A percentile compares a stretch with the other conserved stretches of the same genome.
These are phyloP conservation scores for Drosophila demipolita DNA, from an alignment of 2,888 invertebrate genomes.

Conservation along the genomic window DNA sequence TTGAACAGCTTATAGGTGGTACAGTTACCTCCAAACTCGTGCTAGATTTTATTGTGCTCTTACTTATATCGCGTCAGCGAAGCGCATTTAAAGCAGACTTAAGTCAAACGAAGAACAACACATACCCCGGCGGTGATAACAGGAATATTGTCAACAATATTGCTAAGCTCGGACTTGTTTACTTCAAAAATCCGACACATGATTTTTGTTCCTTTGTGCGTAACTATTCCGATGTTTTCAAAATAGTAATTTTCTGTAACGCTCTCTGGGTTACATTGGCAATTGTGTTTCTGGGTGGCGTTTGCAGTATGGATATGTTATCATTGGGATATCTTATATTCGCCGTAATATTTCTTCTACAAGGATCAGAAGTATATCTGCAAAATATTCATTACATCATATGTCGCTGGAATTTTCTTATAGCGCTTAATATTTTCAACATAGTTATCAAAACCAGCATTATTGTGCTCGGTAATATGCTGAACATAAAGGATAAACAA, in stretches of 20 bases:
- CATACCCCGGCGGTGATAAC: constrained; percentile 91
- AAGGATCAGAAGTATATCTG: constrained; percentile 98
- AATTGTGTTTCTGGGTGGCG: constrained; percentile 98
- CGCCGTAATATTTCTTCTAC: constrained; percentile 98
- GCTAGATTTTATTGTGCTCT: constrained; percentile 95
- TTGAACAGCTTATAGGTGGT: constrained; percentile 96
- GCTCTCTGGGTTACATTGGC: constrained; percentile 98
- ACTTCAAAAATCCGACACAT: constrained; percentile 92
- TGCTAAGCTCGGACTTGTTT: constrained; percentile 87
- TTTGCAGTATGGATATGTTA: constrained; percentile 96
- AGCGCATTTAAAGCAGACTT: constrained; percentile 93
- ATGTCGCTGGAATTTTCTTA: constrained; percentile 93
- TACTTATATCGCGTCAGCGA: constrained; percentile 93
- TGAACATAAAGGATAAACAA: constrained; percentile 24
- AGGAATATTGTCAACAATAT: constrained; percentile 89
- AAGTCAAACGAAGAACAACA: constrained; percentile 82
- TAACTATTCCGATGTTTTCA: constrained; percentile 96
- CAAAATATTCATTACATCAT: constrained; percentile 93
- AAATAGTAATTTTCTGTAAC: constrained; percentile 93
- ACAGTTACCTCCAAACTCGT: constrained; percentile 90
- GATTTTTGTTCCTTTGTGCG: constrained; percentile 93
- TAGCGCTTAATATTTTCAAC: constrained; percentile 95
- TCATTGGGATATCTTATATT: constrained; percentile 98
- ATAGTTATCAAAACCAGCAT: constrained; percentile 94
- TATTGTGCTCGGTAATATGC: constrained; percentile 96